A percentile compares a stretch with the other conserved stretches of the same genome.
Evolutionary conservation across 2,888 invertebrate genomes (phyloP).

Genomic region (Caenorhabditis afra): DNA sequence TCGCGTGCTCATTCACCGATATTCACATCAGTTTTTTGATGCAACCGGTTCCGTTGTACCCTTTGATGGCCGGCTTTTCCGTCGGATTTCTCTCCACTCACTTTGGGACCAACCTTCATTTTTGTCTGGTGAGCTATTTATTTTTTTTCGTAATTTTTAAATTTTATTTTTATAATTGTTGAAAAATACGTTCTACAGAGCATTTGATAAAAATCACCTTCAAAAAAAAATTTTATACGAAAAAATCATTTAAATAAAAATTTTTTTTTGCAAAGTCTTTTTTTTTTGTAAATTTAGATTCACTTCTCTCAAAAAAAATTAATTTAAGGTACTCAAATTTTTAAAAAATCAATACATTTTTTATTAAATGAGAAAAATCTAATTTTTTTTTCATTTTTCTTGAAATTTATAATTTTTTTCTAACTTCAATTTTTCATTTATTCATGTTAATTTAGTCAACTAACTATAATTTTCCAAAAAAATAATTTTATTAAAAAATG

Average conservation of each 20-base stretch:
- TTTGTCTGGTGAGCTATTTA: slow-evolving; percentile 10
- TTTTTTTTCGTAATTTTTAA: too few species aligned
- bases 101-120: neutral
- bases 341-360: neutral
- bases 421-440: neutral
- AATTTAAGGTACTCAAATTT: too few species aligned
- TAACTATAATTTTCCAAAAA: too few species aligned
- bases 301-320: too few species aligned
- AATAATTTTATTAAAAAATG: too few species aligned
- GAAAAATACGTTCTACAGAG: too few species aligned
- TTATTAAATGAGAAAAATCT: neutral
- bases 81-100: neutral
- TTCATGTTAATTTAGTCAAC: too few species aligned
- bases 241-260: too few species aligned
- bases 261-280: too few species aligned
- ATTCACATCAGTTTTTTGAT: slow-evolving; percentile 9
- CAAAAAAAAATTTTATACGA: neutral
- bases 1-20: slow-evolving; percentile 3
- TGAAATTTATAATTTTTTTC: neutral
- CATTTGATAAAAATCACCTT: too few species aligned
- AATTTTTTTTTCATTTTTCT: neutral
- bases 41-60: slow-evolving; percentile 20
- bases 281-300: too few species aligned
- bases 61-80: slow-evolving; percentile 10
- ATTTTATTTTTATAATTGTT: too few species aligned